phyloP scores from a whole-genome alignment of 2,888 invertebrate genomes.

The Subacronicta megacephala region DNA sequence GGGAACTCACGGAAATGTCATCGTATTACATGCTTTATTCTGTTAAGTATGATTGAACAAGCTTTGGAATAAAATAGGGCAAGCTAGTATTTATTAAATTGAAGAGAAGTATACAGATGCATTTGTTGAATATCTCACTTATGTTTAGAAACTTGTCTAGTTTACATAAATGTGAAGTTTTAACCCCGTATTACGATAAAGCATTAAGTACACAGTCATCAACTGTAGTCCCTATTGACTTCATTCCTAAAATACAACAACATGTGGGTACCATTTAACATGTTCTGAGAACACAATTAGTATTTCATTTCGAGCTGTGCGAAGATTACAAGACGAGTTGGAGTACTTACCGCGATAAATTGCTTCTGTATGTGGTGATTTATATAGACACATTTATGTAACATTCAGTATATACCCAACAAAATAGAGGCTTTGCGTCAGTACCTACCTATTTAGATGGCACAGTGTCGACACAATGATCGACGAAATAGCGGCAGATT shows the following conservation, averaged over 20 bases:
- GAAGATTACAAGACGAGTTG: slow-evolving; percentile 66
- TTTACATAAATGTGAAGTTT: slow-evolving; percentile 18
- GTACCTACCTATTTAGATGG: slow-evolving; percentile 31
- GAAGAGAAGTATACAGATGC: not conserved
- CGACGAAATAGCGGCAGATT: slow-evolving; percentile 29
- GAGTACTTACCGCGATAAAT: slow-evolving; percentile 64
- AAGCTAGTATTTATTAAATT: slow-evolving; percentile 13
- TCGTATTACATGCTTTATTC: slow-evolving; percentile 52
- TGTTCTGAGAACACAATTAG: slow-evolving; percentile 70
- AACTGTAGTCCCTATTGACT: slow-evolving; percentile 63
- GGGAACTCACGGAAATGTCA: slow-evolving; percentile 56
- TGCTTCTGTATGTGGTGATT: slow-evolving; percentile 60
- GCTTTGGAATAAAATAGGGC: slow-evolving; percentile 15
- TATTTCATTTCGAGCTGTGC: slow-evolving; percentile 69
- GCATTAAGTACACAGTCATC: slow-evolving; percentile 53
- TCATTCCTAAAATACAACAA: slow-evolving; percentile 44
- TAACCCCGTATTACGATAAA: slow-evolving; percentile 17
- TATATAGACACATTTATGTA: slow-evolving; percentile 54
- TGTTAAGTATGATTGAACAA: slow-evolving; percentile 30
- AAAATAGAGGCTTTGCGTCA: slow-evolving; percentile 61
- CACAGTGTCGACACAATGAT: slow-evolving; percentile 39
- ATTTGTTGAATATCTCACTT: not conserved
- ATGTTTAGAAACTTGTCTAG: not conserved
- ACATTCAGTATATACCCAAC: slow-evolving; percentile 46
- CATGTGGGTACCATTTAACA: slow-evolving; percentile 57